Evolutionary conservation across 2,888 invertebrate species (phyloP).

Genomic region (Polydrusus tereticollis): DNA sequence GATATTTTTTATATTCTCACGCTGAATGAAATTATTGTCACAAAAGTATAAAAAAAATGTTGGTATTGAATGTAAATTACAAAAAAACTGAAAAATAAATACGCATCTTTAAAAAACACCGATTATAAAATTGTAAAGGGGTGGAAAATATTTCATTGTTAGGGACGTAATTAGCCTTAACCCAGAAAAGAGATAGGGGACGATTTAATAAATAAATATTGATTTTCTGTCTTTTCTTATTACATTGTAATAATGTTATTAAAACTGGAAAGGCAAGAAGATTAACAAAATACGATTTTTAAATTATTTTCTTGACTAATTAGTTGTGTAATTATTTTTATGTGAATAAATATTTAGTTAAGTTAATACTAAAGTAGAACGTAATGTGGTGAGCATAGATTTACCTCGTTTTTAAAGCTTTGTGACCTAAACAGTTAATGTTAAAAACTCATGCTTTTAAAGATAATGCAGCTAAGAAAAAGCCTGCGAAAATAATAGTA

Average conservation of each 20-base stretch:
- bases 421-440: too few species aligned
- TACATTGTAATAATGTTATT: slow-evolving; percentile 14
- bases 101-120: not conserved
- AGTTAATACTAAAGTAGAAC: too few species aligned
- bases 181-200: slow-evolving; percentile 48
- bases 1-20: too few species aligned
- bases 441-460: too few species aligned
- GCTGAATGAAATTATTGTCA: too few species aligned
- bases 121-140: slow-evolving; percentile 21
- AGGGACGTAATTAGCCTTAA: slow-evolving; percentile 57
- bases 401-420: too few species aligned
- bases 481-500: too few species aligned
- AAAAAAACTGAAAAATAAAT: not conserved
- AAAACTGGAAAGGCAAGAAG: not conserved
- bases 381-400: too few species aligned
- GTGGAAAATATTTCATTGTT: slow-evolving; percentile 56
- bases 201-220: slow-evolving; percentile 34
- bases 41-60: not conserved
- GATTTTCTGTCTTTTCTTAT: slow-evolving; percentile 33
- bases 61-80: too few species aligned
- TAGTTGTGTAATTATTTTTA: not conserved
- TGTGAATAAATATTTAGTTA: too few species aligned
- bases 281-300: slow-evolving; percentile 16
- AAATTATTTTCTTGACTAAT: not conserved
- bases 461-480: too few species aligned